Conservation (phyloP, 2,888 invertebrate species). For the Lagria hirta region DNA sequence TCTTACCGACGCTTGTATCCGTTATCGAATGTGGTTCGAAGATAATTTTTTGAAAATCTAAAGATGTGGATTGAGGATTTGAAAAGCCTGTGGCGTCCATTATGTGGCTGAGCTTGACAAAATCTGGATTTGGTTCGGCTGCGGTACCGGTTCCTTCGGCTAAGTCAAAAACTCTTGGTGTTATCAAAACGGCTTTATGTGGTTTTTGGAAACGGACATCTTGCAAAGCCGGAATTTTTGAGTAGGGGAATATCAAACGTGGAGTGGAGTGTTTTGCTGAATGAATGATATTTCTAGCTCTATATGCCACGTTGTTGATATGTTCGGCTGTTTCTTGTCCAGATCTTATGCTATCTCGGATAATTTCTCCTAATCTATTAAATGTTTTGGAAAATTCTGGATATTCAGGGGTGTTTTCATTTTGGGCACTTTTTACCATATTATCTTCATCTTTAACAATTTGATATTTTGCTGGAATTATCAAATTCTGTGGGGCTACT, state of each 20-base stretch:
- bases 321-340: constrained; percentile 47
- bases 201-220: constrained; percentile 19
- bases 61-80: constrained; percentile 38
- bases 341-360: constrained; percentile 47
- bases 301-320: constrained; percentile 45
- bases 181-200: constrained; percentile 32
- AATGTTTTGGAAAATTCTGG: constrained; percentile 33
- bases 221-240: constrained; percentile 27
- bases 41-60: constrained; percentile 37
- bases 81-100: constrained; percentile 49
- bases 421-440: constrained; percentile 2
- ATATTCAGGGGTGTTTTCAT: constrained; percentile 17
- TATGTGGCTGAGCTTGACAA: constrained; percentile 45
- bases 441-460: constrained; percentile 36
- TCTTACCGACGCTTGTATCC: constrained; percentile 4
- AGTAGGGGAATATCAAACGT: constrained; percentile 39
- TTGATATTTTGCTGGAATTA: constrained; percentile 48
- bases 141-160: constrained; percentile 11
- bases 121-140: constrained; percentile 26
- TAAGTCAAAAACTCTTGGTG: constrained; percentile 36
- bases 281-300: constrained; percentile 43
- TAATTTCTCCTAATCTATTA: constrained; percentile 42
- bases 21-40: constrained; percentile 21
- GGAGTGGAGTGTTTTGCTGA: constrained; percentile 41
- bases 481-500: constrained; percentile 47